Evolutionary conservation across 2,113 vertebrate genomes (phyloP), one percentile per base, ranked within the genome.

Genomic region (Entosphenus tridentatus): DNA sequence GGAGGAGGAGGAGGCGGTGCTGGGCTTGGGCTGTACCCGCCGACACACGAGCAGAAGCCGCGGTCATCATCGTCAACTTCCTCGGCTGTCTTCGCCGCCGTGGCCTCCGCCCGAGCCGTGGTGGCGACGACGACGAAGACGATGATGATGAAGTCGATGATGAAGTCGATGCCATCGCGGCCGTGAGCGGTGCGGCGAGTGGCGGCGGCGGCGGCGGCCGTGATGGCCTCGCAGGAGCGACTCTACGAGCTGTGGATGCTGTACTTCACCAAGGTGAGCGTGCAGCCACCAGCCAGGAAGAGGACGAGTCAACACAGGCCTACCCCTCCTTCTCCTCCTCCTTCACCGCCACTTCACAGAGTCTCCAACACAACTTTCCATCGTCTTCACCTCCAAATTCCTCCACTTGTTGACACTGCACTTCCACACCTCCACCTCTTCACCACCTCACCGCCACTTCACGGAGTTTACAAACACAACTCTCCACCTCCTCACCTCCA

Each of bases 221-320:
- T 78, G 76, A 88, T 92, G 87, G 86, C 85, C 77, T 85, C 87
- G 74, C 86, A 84, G 72, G 88, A 91, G 74, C 76, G 82, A 73
- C 83, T 90, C 68, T 83, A 85, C 70, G 87, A 89, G 80, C 81
- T 89, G 73, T 91, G 88, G 87, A 85, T 88, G 83, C 82, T 86
- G 9, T 88, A 86, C 76, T 85, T 86, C 77, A 84, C 84, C 56
- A 88, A 88, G 88, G 87, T 92, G 79, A 87, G 85, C 72, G 14
- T 65, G 8, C 62, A 65, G n/a, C 8, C 39, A 39, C 3, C 39
- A 39, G 39, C 39, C 39, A 39, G 39, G 39, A 39, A 39, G 39
- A 39, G 39, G 39, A 39, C 39, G 39, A 6, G 39, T 39, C 39
- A 39, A 39, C 39, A 39, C 39, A 39, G 39, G 39, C 39, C 39